Percentiles rank a stretch among this genome's conserved stretches.
Conservation (phyloP, 2,113 vertebrate genomes). For the Thalassoma bifasciatum region DNA sequence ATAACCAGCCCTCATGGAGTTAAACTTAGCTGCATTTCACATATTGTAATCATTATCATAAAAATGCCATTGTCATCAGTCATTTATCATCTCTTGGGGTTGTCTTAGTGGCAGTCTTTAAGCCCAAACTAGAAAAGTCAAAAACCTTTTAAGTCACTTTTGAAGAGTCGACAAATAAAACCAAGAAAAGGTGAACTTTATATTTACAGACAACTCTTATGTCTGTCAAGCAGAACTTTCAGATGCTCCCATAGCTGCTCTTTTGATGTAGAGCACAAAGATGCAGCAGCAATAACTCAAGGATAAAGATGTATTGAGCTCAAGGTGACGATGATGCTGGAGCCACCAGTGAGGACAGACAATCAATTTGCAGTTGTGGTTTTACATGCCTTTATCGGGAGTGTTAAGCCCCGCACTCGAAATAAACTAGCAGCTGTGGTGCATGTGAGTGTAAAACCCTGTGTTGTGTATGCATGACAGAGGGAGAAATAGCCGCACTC, state of each 20-base stretch:
- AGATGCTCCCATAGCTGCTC: constrained; percentile 1
- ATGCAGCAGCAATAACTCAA: constrained; percentile 22
- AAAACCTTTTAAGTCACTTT: too few species aligned
- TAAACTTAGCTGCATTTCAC: too few species aligned
- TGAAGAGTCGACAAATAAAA: too few species aligned
- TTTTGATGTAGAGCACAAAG: constrained; percentile 10
- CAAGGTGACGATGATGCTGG: constrained; percentile 33
- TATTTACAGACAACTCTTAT: too few species aligned
- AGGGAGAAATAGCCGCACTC: constrained; percentile 41
- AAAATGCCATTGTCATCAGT: too few species aligned
- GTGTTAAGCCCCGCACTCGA: constrained; percentile 60
- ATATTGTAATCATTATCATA: too few species aligned
- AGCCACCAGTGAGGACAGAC: constrained; percentile 46
- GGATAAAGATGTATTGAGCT: constrained; percentile 33
- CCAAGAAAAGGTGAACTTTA: too few species aligned
- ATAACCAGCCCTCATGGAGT: too few species aligned
- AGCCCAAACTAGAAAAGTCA: too few species aligned
- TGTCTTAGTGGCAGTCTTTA: too few species aligned
- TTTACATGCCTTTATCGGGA: constrained; percentile 46
- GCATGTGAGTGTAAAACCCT: constrained; percentile 24
- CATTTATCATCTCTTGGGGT: too few species aligned
- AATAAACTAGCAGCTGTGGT: constrained; percentile 77
- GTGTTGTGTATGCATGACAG: constrained; percentile 19
- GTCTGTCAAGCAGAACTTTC: too few species aligned
- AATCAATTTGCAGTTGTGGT: constrained; percentile 72